A percentile compares a stretch with the other conserved stretches of the same genome.
These are phyloP conservation scores for Protomyctophum bolini DNA, from an alignment of 2,113 vertebrate genomes.

Conservation along the genomic window DNA sequence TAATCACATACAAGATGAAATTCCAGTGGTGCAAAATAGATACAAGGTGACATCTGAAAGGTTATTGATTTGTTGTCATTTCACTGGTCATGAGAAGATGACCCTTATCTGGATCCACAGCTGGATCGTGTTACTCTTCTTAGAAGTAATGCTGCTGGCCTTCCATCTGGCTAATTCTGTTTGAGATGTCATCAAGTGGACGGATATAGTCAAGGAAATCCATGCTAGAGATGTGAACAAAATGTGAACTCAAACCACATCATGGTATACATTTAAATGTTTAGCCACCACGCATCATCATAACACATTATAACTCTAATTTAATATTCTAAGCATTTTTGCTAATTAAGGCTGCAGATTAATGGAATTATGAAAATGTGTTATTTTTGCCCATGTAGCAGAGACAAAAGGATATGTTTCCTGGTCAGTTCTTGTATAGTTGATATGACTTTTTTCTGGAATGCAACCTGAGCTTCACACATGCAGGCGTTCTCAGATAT, in stretches of 20 bases:
- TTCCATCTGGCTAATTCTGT: slow-evolving; percentile 82
- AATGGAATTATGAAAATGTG: neutral
- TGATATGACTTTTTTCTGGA: slow-evolving; percentile 87
- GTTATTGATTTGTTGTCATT: neutral
- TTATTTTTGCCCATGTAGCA: too few species aligned
- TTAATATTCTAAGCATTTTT: too few species aligned
- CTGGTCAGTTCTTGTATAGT: slow-evolving; percentile 83
- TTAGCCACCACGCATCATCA: too few species aligned
- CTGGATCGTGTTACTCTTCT: slow-evolving; percentile 19
- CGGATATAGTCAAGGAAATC: slow-evolving; percentile 80
- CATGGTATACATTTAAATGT: too few species aligned
- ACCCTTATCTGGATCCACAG: neutral
- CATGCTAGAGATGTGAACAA: neutral
- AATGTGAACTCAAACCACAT: neutral
- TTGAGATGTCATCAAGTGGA: slow-evolving; percentile 85
- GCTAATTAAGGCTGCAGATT: neutral
- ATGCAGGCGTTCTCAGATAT: slow-evolving; percentile 84
- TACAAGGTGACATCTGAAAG: neutral
- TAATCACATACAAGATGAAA: neutral
- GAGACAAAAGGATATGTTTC: slow-evolving; percentile 91
- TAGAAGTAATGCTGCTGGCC: slow-evolving; percentile 71
- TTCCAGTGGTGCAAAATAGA: slow-evolving; percentile 16
- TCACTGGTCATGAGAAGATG: neutral
- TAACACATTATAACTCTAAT: too few species aligned
- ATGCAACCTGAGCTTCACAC: slow-evolving; percentile 87